Evolutionary conservation across 2,113 vertebrate species (phyloP).

Genomic region (Meles meles): DNA sequence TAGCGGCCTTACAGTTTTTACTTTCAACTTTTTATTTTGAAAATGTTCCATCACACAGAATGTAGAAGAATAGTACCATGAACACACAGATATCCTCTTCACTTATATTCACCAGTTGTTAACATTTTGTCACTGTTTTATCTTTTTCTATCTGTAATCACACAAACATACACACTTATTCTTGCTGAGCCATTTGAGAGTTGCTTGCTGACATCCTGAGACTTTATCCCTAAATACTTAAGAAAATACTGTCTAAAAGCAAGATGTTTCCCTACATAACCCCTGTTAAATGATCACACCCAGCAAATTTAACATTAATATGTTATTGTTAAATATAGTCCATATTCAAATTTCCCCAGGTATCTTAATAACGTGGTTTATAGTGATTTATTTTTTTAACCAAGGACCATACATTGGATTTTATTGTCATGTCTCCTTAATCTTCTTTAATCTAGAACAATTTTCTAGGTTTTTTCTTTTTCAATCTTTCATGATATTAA

Average conservation of each 20-base stretch:
- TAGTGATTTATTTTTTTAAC: neutral
- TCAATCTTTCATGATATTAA: neutral
- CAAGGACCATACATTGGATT: neutral
- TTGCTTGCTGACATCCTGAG: neutral
- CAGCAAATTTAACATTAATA: neutral
- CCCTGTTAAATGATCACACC: neutral
- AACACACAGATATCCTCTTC: neutral
- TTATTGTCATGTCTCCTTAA: neutral
- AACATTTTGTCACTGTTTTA: neutral
- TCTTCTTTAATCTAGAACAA: neutral
- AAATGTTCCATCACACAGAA: neutral
- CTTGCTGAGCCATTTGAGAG: neutral
- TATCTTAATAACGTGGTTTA: neutral
- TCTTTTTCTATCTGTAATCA: neutral
- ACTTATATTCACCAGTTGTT: neutral
- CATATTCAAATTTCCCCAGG: neutral
- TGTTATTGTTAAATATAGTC: neutral
- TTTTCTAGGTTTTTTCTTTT: neutral
- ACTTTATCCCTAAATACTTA: neutral
- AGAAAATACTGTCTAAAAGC: neutral
- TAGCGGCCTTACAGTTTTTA: neutral
- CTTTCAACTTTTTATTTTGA: neutral
- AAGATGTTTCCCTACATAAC: neutral
- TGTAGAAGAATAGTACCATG: neutral
- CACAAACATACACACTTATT: neutral